These are phyloP conservation scores for Bergia puertoricense DNA, from an alignment of 92 coral and sea anemone genomes.

Conservation along the genomic window DNA sequence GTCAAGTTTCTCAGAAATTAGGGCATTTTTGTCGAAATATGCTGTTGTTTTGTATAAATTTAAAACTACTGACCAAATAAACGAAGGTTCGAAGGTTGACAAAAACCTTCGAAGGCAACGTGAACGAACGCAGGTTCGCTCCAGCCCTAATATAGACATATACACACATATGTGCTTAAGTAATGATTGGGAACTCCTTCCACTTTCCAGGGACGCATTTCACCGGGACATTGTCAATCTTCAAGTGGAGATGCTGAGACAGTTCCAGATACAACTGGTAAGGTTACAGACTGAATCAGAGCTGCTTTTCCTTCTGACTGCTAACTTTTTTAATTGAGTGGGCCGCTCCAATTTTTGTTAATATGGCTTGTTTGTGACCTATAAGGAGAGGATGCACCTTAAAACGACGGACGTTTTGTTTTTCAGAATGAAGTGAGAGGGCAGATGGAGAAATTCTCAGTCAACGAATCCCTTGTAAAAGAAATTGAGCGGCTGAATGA, in stretches of 20 bases:
- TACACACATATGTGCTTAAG: too few species aligned
- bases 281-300: background rate
- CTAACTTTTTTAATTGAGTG: too few species aligned
- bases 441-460: constrained; percentile 84
- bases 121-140: too few species aligned
- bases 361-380: background rate
- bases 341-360: too few species aligned
- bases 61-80: too few species aligned
- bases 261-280: constrained; percentile 97
- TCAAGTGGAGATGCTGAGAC: constrained; percentile 98
- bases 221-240: constrained; percentile 93
- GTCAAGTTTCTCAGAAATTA: too few species aligned
- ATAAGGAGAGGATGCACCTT: too few species aligned
- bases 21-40: too few species aligned
- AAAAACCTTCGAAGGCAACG: too few species aligned
- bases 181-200: background rate
- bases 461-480: constrained; percentile 87
- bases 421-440: constrained; percentile 92
- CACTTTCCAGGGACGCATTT: constrained; percentile 69
- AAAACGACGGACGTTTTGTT: constrained; percentile 6
- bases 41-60: too few species aligned
- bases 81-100: too few species aligned
- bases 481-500: constrained; percentile 92
- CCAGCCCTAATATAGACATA: too few species aligned
- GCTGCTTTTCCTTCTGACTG: background rate